Evolutionary conservation across 2,113 vertebrate genomes (phyloP).

Genomic region (Syrrhaptes paradoxus): DNA sequence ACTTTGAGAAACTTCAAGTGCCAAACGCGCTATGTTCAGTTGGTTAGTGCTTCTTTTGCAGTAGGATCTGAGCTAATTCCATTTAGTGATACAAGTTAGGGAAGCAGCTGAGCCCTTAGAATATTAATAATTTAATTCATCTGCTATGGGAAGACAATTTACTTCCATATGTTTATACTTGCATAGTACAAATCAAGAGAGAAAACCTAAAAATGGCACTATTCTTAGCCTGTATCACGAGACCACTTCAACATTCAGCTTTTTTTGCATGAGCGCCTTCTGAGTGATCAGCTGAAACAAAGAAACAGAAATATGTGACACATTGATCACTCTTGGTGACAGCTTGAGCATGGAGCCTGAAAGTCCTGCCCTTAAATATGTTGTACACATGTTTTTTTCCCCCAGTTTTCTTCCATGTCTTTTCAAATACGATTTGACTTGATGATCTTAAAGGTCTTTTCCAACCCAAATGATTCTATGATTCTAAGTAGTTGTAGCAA

Average conservation of each 20-base stretch:
- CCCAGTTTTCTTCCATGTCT: not conserved
- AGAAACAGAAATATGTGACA: not conserved
- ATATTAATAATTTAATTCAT: not conserved
- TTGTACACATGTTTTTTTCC: not conserved
- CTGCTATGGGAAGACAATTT: not conserved
- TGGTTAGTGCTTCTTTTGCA: not conserved
- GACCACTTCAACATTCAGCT: not conserved
- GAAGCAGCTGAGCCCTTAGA: not conserved
- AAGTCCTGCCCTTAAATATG: not conserved
- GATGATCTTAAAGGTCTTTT: not conserved
- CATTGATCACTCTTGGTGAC: not conserved
- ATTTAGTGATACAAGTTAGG: not conserved
- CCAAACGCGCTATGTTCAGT: not conserved
- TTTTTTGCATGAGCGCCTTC: not conserved
- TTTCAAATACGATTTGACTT: not conserved
- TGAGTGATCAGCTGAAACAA: not conserved
- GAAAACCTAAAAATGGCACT: not conserved
- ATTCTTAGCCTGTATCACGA: not conserved
- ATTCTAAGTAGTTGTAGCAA: not conserved
- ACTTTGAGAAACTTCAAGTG: not conserved
- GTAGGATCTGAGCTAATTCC: not conserved
- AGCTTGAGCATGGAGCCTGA: not conserved
- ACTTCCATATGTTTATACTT: not conserved
- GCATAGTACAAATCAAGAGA: not conserved
- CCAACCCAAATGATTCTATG: not conserved